These are phyloP conservation scores for human DNA, from an alignment of 2,113 vertebrate species.

Conservation along the genomic window GRCh38 chr1:117313501-117314000, in stretches of 20 bases:
- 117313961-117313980: background rate
- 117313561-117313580: background rate
- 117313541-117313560: background rate
- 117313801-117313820: background rate
- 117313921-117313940: background rate
- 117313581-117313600: background rate
- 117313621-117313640: background rate
- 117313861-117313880: background rate
- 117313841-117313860: background rate
- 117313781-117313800: background rate
- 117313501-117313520: background rate
- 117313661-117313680: background rate
- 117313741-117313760: background rate
- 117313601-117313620: background rate
- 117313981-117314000: background rate
- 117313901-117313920: background rate
- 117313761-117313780: background rate
- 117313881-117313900: background rate
- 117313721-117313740: background rate
- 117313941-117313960: background rate
- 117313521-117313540: background rate
- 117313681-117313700: background rate
- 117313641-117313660: background rate
- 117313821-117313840: background rate
- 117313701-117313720: background rate